Evolutionary conservation across 2,888 invertebrate genomes (phyloP).

Genomic region (Lymantria dispar): DNA sequence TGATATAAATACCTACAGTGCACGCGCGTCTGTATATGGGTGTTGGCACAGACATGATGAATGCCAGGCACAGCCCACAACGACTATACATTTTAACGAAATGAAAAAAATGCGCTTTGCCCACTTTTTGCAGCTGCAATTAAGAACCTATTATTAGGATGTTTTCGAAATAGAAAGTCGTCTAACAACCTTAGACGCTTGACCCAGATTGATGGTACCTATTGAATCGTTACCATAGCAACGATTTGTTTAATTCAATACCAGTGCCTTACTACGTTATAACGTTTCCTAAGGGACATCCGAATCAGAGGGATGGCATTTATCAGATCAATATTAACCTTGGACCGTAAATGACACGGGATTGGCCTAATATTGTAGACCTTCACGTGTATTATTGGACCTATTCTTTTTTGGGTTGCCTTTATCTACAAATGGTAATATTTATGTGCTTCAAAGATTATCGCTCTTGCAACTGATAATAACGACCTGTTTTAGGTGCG

Average conservation of each 20-base stretch:
- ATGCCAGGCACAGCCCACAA: constrained; percentile 72
- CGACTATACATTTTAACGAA: constrained; percentile 17
- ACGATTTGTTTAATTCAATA: constrained; percentile 20
- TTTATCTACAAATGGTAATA: background rate
- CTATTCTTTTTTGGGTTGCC: background rate
- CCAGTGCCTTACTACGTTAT: constrained; percentile 33
- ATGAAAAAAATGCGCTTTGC: constrained; percentile 3
- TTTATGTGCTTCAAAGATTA: constrained; percentile 16
- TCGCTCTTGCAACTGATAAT: constrained; percentile 27
- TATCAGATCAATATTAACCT: constrained; percentile 42
- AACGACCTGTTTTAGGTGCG: constrained; percentile 21
- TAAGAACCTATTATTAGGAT: constrained; percentile 17
- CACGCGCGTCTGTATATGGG: constrained; percentile 49
- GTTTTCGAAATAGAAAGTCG: constrained; percentile 36
- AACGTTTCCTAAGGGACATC: constrained; percentile 9
- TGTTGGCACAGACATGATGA: constrained; percentile 48
- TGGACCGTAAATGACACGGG: constrained; percentile 38
- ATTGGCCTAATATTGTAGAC: constrained; percentile 26
- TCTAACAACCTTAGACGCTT: constrained; percentile 35
- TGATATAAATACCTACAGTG: constrained; percentile 64
- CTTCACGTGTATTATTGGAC: background rate
- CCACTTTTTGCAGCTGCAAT: constrained; percentile 12
- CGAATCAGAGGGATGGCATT: constrained; percentile 18
- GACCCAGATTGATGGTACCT: constrained; percentile 46
- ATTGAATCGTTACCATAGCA: constrained; percentile 14